phyloP scores from a whole-genome alignment of 1,140 invertebrate species.

The Homalodisca vitripennis region DNA sequence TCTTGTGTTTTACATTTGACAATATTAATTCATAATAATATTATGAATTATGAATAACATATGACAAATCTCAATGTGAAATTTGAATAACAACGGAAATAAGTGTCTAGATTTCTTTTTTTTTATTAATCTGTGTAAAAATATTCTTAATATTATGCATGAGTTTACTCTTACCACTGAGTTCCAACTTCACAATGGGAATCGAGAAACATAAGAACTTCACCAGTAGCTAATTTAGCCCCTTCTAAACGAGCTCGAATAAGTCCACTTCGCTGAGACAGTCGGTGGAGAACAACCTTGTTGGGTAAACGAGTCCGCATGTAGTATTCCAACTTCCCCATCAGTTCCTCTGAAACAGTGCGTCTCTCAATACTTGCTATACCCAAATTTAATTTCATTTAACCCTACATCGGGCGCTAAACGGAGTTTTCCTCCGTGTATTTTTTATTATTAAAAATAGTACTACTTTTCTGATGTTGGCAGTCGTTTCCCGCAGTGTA shows the following conservation, averaged over 20 bases:
- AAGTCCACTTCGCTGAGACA: conserved; percentile 69
- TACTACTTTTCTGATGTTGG: no score
- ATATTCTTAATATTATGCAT: neutral
- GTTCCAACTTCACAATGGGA: conserved; percentile 94
- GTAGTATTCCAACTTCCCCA: conserved; percentile 74
- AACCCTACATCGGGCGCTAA: no score
- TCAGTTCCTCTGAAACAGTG: conserved; percentile 60
- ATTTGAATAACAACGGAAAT: conserved; percentile 35
- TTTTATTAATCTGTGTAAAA: neutral
- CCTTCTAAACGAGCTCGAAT: conserved; percentile 85
- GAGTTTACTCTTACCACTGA: conserved; percentile 62
- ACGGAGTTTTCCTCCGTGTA: no score
- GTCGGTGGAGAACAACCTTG: conserved; percentile 72
- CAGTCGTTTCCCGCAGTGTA: no score
- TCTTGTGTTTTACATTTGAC: no score
- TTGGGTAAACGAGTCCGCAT: conserved; percentile 55
- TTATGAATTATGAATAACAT: no score
- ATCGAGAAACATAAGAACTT: conserved; percentile 86
- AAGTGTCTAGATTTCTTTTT: neutral
- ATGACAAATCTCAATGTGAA: neutral
- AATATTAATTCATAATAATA: no score
- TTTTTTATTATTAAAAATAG: no score
- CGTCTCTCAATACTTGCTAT: neutral
- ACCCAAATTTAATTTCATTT: neutral
- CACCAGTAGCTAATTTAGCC: conserved; percentile 70